A percentile compares a stretch with the other conserved stretches of the same genome.
phyloP scores from a whole-genome alignment of 2,888 invertebrate genomes.

The Mesorhabditis spiculigera region DNA sequence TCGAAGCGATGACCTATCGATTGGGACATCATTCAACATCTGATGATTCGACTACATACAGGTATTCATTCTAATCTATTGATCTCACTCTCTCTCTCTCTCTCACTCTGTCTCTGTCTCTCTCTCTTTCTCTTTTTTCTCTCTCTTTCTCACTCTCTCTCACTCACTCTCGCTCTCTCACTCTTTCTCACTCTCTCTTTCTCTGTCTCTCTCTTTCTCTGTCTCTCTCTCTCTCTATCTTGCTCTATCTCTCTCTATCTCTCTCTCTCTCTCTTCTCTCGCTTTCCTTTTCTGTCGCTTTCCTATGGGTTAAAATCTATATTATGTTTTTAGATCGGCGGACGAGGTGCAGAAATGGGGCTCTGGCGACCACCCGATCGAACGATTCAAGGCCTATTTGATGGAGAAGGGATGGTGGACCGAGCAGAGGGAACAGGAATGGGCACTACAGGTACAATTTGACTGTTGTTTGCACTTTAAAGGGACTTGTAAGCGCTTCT shows the following conservation, averaged over 20 bases:
- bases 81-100: no score
- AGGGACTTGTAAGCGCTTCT: not conserved
- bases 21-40: conserved; percentile 98
- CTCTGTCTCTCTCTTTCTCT: no score
- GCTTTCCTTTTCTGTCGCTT: no score
- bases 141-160: no score
- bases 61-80: conserved; percentile 59
- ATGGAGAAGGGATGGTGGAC: conserved; percentile 77
- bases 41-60: conserved; percentile 92
- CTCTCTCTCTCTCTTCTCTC: no score
- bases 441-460: conserved; percentile 30
- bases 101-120: no score
- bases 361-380: conserved; percentile 77
- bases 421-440: conserved; percentile 64
- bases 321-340: conserved; percentile 59
- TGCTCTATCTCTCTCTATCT: no score
- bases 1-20: conserved; percentile 96
- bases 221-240: no score
- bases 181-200: no score
- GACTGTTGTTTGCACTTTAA: not conserved
- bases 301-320: no score
- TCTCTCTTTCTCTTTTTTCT: no score
- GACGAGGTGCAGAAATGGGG: conserved; percentile 82
- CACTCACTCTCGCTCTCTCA: no score
- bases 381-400: conserved; percentile 78